These are phyloP conservation scores for Grus americana DNA, from an alignment of 2,113 vertebrate genomes.

Conservation along the genomic window DNA sequence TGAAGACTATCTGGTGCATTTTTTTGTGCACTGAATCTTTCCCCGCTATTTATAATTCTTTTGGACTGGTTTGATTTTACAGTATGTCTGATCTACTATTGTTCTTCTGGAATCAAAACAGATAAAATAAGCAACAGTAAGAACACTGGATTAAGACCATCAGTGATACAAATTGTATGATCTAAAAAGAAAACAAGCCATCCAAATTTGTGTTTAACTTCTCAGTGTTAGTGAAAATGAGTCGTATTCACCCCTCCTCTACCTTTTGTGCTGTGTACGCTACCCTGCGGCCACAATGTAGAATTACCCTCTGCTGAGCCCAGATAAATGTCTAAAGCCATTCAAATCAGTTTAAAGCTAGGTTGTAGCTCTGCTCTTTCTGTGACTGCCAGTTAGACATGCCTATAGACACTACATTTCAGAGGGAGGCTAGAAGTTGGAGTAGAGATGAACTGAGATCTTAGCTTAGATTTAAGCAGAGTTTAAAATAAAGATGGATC, in stretches of 20 bases:
- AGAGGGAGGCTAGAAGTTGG: not conserved
- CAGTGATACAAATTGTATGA: not conserved
- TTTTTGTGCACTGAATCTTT: not conserved
- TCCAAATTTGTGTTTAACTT: not conserved
- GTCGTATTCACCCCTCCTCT: not conserved
- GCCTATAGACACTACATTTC: not conserved
- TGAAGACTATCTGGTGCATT: slow-evolving; percentile 29
- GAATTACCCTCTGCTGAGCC: not conserved
- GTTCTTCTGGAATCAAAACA: slow-evolving; percentile 30
- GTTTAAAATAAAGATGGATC: not conserved
- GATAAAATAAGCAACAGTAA: not conserved
- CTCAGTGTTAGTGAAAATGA: not conserved
- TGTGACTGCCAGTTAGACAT: not conserved
- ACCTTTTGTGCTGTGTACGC: not conserved
- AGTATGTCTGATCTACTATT: slow-evolving; percentile 20
- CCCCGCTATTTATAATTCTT: not conserved
- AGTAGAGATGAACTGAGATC: not conserved
- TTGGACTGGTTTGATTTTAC: not conserved
- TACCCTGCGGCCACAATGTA: not conserved
- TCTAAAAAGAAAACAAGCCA: not conserved
- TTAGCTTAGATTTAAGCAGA: not conserved
- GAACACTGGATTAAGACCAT: not conserved
- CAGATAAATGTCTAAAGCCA: not conserved
- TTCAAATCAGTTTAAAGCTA: not conserved
- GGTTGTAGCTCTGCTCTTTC: not conserved